phyloP scores from a whole-genome alignment of 2,888 invertebrate species.

The Drosophila meridionalis region DNA sequence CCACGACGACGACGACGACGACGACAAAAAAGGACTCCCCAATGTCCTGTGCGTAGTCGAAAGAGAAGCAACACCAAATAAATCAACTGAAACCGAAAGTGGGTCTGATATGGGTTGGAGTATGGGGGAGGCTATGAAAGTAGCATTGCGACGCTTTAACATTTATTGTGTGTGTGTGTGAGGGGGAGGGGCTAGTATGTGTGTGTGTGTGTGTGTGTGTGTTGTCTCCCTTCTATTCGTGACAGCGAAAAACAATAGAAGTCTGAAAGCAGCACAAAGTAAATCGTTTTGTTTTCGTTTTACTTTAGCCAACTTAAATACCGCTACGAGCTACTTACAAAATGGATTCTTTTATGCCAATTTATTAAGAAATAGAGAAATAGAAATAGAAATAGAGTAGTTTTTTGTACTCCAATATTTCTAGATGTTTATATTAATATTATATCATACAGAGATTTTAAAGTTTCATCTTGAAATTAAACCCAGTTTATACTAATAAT shows the following conservation, averaged over 20 bases:
- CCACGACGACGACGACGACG: conserved; percentile 4
- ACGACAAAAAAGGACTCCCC: conserved; percentile 38
- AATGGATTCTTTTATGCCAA: background rate
- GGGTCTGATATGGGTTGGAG: conserved; percentile 22
- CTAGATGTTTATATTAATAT: background rate
- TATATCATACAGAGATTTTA: too few relatives aligned
- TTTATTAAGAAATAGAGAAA: conserved; percentile 1
- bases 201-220: conserved; percentile 36
- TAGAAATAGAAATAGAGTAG: background rate
- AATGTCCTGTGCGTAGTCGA: conserved; percentile 52
- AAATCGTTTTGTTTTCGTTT: conserved; percentile 33
- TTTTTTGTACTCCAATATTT: background rate
- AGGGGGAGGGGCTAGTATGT: conserved; percentile 12
- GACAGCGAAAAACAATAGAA: conserved; percentile 57
- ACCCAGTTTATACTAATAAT: too few relatives aligned
- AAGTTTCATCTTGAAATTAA: too few relatives aligned
- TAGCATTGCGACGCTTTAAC: conserved; percentile 58
- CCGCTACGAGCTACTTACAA: conserved; percentile 5
- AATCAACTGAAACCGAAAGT: conserved; percentile 72
- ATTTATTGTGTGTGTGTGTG: conserved; percentile 38
- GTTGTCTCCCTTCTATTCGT: conserved; percentile 56
- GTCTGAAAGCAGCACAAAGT: conserved; percentile 31
- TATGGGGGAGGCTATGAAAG: background rate
- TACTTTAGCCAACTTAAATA: conserved; percentile 24
- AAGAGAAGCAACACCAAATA: conserved; percentile 64